Conservation (phyloP, 2,888 invertebrate species). For the Oligia latruncula region DNA sequence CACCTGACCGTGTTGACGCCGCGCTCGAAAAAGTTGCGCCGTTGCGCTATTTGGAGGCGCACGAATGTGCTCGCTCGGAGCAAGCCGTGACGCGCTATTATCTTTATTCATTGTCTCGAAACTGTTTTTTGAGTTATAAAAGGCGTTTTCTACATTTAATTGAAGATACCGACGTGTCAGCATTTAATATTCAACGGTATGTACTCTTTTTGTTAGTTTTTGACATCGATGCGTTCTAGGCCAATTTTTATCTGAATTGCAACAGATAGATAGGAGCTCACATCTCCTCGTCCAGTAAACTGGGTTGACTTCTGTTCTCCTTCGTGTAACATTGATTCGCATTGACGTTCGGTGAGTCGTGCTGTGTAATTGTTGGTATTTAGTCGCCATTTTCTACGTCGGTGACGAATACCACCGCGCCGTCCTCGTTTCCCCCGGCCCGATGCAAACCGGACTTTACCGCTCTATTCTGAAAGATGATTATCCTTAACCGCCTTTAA, state of each 20-base stretch:
- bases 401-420: slow-evolving; percentile 88
- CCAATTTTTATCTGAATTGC: slow-evolving; percentile 77
- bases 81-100: slow-evolving; percentile 86
- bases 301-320: slow-evolving; percentile 70
- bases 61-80: slow-evolving; percentile 87
- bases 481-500: slow-evolving; percentile 74
- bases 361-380: slow-evolving; percentile 88
- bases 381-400: slow-evolving; percentile 90
- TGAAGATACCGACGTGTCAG: slow-evolving; percentile 70
- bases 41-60: slow-evolving; percentile 90
- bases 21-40: slow-evolving; percentile 90
- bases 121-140: slow-evolving; percentile 77
- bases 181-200: slow-evolving; percentile 77
- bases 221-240: slow-evolving; percentile 67
- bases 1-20: slow-evolving; percentile 90
- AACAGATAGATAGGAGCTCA: slow-evolving; percentile 75
- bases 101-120: slow-evolving; percentile 80
- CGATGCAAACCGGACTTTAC: slow-evolving; percentile 86
- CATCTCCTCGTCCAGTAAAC: slow-evolving; percentile 70
- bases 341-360: slow-evolving; percentile 76
- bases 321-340: slow-evolving; percentile 76
- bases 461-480: slow-evolving; percentile 81
- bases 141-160: slow-evolving; percentile 68
- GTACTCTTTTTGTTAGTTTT: slow-evolving; percentile 72
- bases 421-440: slow-evolving; percentile 84